Evolutionary conservation across 2,888 invertebrate genomes (phyloP).

Genomic region (Mesochorus sp.): DNA sequence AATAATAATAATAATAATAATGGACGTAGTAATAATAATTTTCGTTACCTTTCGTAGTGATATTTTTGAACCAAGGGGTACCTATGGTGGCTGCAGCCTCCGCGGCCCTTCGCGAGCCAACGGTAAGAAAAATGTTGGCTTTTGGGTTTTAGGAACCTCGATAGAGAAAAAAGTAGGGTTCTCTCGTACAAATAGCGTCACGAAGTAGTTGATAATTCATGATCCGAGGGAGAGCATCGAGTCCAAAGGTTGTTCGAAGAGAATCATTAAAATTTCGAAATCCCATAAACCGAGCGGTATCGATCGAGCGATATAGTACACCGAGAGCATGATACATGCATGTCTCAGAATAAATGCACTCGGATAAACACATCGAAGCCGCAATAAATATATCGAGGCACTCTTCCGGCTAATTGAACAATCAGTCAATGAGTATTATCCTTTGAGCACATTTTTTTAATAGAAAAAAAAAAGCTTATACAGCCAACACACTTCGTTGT

Average conservation of each 20-base stretch:
- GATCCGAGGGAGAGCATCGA: neutral
- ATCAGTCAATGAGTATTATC: slow-evolving; percentile 20
- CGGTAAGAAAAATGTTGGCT: slow-evolving; percentile 62
- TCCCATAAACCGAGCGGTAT: neutral
- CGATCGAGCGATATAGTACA: slow-evolving; percentile 8
- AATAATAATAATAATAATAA: neutral
- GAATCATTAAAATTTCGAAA: neutral
- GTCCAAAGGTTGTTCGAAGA: neutral
- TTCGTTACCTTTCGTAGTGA: slow-evolving; percentile 55
- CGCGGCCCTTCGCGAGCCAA: slow-evolving; percentile 61
- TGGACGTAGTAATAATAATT: slow-evolving; percentile 10
- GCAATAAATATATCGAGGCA: slow-evolving; percentile 32
- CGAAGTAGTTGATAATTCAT: slow-evolving; percentile 1
- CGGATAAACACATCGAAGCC: slow-evolving; percentile 1
- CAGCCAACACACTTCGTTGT: too few species aligned
- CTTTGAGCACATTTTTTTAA: slow-evolving; percentile 15
- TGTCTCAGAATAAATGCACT: slow-evolving; percentile 31
- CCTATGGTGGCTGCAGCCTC: slow-evolving; percentile 60
- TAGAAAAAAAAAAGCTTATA: neutral
- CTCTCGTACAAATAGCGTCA: neutral
- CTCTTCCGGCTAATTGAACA: slow-evolving; percentile 36
- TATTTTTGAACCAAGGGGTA: slow-evolving; percentile 57
- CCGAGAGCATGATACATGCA: slow-evolving; percentile 29
- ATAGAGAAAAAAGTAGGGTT: slow-evolving; percentile 23
- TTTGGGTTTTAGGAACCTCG: slow-evolving; percentile 21